Conservation (phyloP, 2,797 vertebrate species). For the Characodon lateralis region DNA sequence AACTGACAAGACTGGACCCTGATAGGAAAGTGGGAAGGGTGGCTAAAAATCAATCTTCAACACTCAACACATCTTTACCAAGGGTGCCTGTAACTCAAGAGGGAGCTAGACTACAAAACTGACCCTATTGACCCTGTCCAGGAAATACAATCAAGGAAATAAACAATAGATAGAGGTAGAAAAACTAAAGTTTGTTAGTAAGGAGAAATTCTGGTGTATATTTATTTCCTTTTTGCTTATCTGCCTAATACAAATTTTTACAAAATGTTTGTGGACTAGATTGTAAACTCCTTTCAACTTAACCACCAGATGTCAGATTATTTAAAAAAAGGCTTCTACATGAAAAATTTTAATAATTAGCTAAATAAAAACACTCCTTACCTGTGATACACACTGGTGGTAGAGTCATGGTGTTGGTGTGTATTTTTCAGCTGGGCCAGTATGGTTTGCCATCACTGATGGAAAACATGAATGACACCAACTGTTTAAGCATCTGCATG, state of each 20-base stretch:
- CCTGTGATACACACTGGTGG: background rate
- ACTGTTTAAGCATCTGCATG: slow-evolving; percentile 21
- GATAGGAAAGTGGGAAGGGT: background rate
- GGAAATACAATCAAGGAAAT: background rate
- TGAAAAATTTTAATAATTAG: background rate
- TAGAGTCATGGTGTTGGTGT: background rate
- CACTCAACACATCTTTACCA: background rate
- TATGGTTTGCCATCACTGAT: background rate
- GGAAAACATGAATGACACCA: background rate
- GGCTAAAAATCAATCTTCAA: background rate
- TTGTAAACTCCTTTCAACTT: background rate
- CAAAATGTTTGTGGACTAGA: background rate
- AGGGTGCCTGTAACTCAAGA: background rate
- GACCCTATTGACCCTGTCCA: background rate
- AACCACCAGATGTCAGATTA: background rate
- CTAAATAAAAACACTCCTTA: background rate
- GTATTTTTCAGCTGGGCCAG: background rate
- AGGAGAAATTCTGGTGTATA: background rate
- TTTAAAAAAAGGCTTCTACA: background rate
- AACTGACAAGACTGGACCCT: background rate
- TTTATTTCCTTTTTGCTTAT: background rate
- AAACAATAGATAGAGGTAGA: background rate
- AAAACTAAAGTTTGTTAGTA: background rate
- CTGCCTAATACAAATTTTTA: background rate
- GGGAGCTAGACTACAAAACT: background rate